Conservation (phyloP, 2,113 vertebrate genomes). For the Chascanopsetta lugubris region DNA sequence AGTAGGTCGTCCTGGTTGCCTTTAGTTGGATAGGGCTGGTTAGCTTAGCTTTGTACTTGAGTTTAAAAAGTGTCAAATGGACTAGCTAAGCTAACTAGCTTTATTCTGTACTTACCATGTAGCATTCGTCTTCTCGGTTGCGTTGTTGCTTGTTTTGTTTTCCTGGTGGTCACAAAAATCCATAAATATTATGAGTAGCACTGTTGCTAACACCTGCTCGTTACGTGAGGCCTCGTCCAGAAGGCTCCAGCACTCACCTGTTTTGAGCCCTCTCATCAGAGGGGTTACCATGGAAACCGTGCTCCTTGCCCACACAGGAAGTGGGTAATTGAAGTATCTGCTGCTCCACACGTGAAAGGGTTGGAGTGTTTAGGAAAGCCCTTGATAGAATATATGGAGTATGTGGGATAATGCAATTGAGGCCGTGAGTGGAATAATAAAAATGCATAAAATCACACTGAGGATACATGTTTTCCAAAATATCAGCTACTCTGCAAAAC, state of each 20-base stretch:
- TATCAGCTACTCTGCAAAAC: background rate
- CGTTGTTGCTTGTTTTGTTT: too few species aligned
- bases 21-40: background rate
- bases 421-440: background rate
- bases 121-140: too few species aligned
- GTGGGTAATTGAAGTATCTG: constrained; percentile 2
- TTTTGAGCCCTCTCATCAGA: background rate
- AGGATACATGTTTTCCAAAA: background rate
- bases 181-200: background rate
- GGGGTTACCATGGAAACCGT: constrained; percentile 32
- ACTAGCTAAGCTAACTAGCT: background rate
- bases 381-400: background rate
- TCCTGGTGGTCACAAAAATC: too few species aligned
- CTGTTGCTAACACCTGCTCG: background rate
- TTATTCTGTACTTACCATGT: background rate
- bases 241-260: constrained; percentile 4
- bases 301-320: background rate
- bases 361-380: constrained; percentile 9
- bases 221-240: background rate
- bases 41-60: background rate
- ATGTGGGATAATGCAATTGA: rapidly evolving
- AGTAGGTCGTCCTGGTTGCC: background rate
- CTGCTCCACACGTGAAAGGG: background rate
- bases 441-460: background rate
- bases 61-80: background rate